Conservation (phyloP, 2,797 vertebrate species). For the Megaceryle alcyon region DNA sequence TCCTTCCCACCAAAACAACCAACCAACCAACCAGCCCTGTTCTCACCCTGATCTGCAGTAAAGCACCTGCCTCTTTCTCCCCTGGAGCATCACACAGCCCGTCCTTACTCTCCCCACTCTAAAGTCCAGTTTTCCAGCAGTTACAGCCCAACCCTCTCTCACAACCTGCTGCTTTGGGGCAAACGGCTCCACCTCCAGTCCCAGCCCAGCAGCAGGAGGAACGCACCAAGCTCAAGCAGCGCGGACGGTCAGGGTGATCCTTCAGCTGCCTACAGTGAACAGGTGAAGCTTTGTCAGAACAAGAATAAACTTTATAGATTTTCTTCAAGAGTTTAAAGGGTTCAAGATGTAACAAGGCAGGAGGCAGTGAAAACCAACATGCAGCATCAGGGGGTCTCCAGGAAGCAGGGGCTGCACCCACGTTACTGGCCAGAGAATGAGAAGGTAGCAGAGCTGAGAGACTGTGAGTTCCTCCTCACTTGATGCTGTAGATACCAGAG, state of each 20-base stretch:
- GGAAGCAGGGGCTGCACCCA: not conserved
- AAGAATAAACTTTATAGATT: not conserved
- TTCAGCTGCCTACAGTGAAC: not conserved
- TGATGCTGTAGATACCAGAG: fast-evolving
- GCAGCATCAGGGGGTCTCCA: not conserved
- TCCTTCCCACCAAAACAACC: not conserved
- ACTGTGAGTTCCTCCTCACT: not conserved
- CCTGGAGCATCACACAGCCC: not conserved
- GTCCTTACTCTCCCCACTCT: fast-evolving
- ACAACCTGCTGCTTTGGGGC: not conserved
- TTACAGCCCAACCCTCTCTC: fast-evolving
- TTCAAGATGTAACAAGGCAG: not conserved
- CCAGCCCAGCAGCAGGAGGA: not conserved
- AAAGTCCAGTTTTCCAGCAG: not conserved
- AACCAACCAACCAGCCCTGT: not conserved
- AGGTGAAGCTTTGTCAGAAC: not conserved
- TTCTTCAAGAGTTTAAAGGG: not conserved
- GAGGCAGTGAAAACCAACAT: fast-evolving
- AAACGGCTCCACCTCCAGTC: not conserved
- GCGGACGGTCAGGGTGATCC: fast-evolving
- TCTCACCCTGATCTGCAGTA: not conserved
- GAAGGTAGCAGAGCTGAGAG: not conserved
- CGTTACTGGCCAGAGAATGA: fast-evolving
- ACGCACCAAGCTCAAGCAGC: fast-evolving
- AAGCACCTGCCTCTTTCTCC: not conserved